These are phyloP conservation scores for Norana najaformis DNA, from an alignment of 2,888 invertebrate genomes.

Conservation along the genomic window DNA sequence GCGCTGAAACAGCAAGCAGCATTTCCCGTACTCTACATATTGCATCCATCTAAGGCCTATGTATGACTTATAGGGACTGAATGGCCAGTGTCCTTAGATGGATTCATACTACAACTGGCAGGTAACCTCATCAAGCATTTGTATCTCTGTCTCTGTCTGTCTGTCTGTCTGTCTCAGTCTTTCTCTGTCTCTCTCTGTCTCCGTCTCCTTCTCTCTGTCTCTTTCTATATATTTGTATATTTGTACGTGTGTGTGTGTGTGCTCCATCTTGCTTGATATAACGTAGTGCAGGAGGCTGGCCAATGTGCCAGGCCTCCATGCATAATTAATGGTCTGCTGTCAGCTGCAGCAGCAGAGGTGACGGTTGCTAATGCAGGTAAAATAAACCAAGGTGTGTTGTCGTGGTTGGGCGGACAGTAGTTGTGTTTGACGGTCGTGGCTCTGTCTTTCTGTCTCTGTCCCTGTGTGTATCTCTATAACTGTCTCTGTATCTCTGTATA, in stretches of 20 bases:
- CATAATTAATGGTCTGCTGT: not conserved
- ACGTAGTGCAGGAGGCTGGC: not conserved
- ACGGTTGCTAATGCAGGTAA: not conserved
- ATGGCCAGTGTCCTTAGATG: not conserved
- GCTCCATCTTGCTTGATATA: not conserved
- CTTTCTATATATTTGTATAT: not conserved
- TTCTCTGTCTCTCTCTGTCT: too few species aligned
- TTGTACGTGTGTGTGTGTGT: not conserved
- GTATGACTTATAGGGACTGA: not conserved
- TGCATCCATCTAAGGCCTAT: not conserved
- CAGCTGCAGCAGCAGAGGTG: not conserved
- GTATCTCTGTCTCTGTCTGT: too few species aligned
- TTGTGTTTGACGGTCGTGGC: not conserved
- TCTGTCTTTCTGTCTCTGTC: not conserved
- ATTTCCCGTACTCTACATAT: not conserved
- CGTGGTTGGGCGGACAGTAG: not conserved
- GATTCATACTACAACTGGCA: not conserved
- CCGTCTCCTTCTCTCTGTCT: not conserved
- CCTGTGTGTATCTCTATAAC: too few species aligned
- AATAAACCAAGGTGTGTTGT: not conserved
- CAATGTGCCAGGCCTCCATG: not conserved
- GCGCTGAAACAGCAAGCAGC: not conserved
- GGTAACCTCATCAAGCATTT: too few species aligned
- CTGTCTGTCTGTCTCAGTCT: too few species aligned
- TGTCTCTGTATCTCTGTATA: not conserved